Base-by-base conservation (phyloP, 2,797 vertebrate species). In the Eospalax fontanierii region DNA sequence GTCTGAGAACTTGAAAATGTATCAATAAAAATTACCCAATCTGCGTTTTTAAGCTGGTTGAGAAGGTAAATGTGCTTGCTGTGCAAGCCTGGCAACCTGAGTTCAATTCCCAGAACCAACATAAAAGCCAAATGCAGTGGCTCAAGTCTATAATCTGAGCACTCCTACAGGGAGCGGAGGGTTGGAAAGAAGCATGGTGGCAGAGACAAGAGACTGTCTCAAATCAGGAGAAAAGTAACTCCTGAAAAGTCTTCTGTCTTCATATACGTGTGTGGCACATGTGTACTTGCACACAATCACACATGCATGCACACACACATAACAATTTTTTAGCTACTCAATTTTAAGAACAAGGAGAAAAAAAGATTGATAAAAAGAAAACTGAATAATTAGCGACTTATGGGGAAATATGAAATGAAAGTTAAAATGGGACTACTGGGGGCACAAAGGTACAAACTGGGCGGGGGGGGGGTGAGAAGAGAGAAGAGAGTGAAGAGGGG, bases 11-110 rank as follows among this genome's bases (percentile, higher is more conserved):
- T 66, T 91, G 50, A 91, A 94, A 38, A 63, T 21, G 28, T 15
- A 74, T 75, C 40, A 89, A 38, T 86, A 92, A 97, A 93, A 91
- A 66, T 10, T 46, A 87, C 15, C 38, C 59, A 74, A n/a, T 65
- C 61, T 65, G 28, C 3, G 30, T 24, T 84, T 14, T 19, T 15
- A n/a, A 46, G 80, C 46, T 66, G 40, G 19, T 61, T 40, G 19
- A 83, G 81, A 19, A 66, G 30, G 63, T 65, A 19, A 83, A n/a
- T n/a, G 30, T 46, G 63, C 63, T 83, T 83, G 26, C 38, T 46
- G 5, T 46, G 59, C 57, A 82, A 82, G 59, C 26, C 80, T 63
- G 61, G 43, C 26, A 28, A 65, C 38, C 61, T 43, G 28, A 30
- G 9, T 33, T 43, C 61, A 82, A 66, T 66, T 2, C 28, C 61